A percentile compares a stretch with the other conserved stretches of the same genome.
Conservation (phyloP, 23 tunicate species). For the Pegea sp. region DNA sequence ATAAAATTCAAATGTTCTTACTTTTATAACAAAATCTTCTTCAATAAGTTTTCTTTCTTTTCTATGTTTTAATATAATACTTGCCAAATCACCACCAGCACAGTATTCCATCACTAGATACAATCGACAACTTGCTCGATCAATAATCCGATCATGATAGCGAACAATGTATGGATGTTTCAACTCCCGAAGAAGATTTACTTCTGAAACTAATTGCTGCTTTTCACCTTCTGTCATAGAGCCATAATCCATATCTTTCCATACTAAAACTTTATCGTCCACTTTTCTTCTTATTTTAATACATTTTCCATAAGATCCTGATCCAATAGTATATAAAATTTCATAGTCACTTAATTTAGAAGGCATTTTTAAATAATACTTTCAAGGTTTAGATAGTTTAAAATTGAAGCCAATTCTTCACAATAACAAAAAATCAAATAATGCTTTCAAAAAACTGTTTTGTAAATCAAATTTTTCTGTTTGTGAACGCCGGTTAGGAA, state of each 20-base stretch:
- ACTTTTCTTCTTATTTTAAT: slow-evolving; percentile 53
- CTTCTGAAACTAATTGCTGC: slow-evolving; percentile 87
- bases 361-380: slow-evolving; percentile 80
- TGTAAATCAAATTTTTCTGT: too few relatives aligned
- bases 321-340: slow-evolving; percentile 47
- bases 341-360: slow-evolving; percentile 78
- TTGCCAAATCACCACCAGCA: slow-evolving; percentile 88
- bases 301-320: slow-evolving; percentile 93
- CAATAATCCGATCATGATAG: slow-evolving; percentile 82
- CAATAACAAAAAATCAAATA: too few relatives aligned
- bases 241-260: slow-evolving; percentile 98
- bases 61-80: slow-evolving; percentile 37
- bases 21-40: slow-evolving; percentile 53
- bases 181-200: slow-evolving; percentile 73
- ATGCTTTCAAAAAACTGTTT: too few relatives aligned
- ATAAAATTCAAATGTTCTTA: too few relatives aligned
- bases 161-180: slow-evolving; percentile 87
- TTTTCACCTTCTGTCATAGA: slow-evolving; percentile 89
- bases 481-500: too few relatives aligned
- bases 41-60: slow-evolving; percentile 45
- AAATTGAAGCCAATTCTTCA: too few relatives aligned
- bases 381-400: too few relatives aligned
- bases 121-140: slow-evolving; percentile 62
- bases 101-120: slow-evolving; percentile 97
- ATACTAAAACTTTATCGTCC: slow-evolving; percentile 59